Evolutionary conservation across 2,113 vertebrate genomes (phyloP), one percentile per base, ranked within the genome.

Genomic region (Prolemur simus): DNA sequence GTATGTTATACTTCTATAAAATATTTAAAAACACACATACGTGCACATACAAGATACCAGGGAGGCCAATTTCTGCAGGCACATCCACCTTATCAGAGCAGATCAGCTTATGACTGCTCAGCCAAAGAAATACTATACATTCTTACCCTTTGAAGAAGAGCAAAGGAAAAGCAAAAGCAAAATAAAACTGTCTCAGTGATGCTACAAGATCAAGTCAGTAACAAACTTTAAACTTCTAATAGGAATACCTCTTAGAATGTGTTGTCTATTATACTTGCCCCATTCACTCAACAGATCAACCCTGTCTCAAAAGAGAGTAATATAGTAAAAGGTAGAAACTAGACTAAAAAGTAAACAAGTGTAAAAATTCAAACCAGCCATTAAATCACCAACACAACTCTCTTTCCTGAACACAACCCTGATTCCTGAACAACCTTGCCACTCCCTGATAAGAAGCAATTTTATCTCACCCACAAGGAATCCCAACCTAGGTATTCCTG

Each of bases 361-460:
- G 29, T 71, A 92, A 60, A 96, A 73, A 66, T 71, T 85, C 82
- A 95, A 83, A 84, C 39, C 1, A 45, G 47, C 29, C 78, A 95
- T 78, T 69, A 52, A 69, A 58, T 71, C 74, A 93, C 73, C 25
- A 78, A 76, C n/a, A 89, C 42, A 76, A 54, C 17, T 29, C 32
- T 66, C 37, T 69, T 93, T 42, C 42, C 42, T 42, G 42, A 42
- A 42, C 42, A 42, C 42, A 42, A 42, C 8, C 68, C 64, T 91
- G 32, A 80, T 68, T 68, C 76, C 86, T 80, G 14, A 91, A 32
- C 63, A 90, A 82, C 27, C 49, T 95, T 71, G 12, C 45, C 29
- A 69, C 18, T 90, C 34, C 76, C 42, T 37, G 34, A 63, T 39
- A 88, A 0, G 20, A 60, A 74, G 37, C 47, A 37, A 73, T 37